Percentiles rank a stretch among this genome's conserved stretches.
phyloP scores from a whole-genome alignment of 2,113 vertebrate genomes.

The Thymallus thymallus region DNA sequence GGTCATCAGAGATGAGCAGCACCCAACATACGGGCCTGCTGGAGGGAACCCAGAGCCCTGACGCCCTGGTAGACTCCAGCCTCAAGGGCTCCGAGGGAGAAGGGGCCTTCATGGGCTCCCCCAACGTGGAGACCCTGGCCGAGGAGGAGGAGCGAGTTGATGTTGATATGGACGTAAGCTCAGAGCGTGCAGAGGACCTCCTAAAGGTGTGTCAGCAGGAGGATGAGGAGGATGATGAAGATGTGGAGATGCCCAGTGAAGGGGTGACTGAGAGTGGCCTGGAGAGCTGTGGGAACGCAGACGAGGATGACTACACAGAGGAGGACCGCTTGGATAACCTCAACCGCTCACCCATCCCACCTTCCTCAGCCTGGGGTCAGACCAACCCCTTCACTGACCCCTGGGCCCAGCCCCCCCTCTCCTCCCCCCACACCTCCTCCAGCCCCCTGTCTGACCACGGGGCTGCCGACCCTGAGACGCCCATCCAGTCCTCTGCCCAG shows the following conservation, averaged over 20 bases:
- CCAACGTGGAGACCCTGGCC: constrained; percentile 72
- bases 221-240: constrained; percentile 68
- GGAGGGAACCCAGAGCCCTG: constrained; percentile 68
- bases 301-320: constrained; percentile 70
- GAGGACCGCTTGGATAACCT: constrained; percentile 68
- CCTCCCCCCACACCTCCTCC: constrained; percentile 36
- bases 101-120: constrained; percentile 66
- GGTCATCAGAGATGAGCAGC: constrained; percentile 63
- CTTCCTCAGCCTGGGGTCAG: constrained; percentile 61
- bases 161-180: constrained; percentile 71
- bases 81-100: constrained; percentile 69
- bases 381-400: constrained; percentile 67
- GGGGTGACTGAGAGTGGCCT: constrained; percentile 63
- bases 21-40: constrained; percentile 61
- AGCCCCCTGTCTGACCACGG: constrained; percentile 59
- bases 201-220: constrained; percentile 47
- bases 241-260: constrained; percentile 75
- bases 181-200: constrained; percentile 63
- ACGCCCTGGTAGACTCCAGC: constrained; percentile 65
- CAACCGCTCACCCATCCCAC: constrained; percentile 46
- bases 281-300: constrained; percentile 58
- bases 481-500: constrained; percentile 65
- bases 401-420: constrained; percentile 69
- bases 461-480: constrained; percentile 56
- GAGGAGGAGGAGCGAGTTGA: constrained; percentile 64